Evolutionary conservation across 2,888 invertebrate genomes (phyloP), one percentile per base, ranked within the genome.

Genomic region (Micropterix aruncella): DNA sequence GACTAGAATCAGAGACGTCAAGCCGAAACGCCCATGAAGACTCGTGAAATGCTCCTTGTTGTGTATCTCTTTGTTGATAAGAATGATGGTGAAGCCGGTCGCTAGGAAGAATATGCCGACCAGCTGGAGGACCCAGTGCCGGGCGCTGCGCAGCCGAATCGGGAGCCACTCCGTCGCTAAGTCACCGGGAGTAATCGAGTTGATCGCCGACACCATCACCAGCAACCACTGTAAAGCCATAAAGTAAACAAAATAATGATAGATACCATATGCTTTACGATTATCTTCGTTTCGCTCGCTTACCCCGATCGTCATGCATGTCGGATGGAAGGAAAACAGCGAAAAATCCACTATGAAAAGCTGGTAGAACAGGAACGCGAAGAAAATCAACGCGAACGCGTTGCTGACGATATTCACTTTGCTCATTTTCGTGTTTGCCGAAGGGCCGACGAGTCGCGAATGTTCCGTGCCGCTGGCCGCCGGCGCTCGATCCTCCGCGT

Each of bases 111-210:
- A 56, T 47, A 62, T 60, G 41, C 57, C 59, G 16, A 61, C 37
- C 16, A 67, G 49, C 55, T 72, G 71, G 27, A 71, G 53, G 2
- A 70, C 58, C 71, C 71, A 71, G 53, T 72, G 71, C 19, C 71
- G 63, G 41, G 70, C 68, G 53, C 69, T 68, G 44, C 66, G 57
- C 27, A 69, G 54, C 40, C 68, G 56, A 52, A 70, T 64, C 1
- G 71, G 70, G 66, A 70, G 67, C 70, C 70, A 70, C 50, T 69
- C 69, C n/a, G 71, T 67, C 15, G 70, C 70, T 38, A 65, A 54
- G 50, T 71, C 71, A 16, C 70, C 70, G 3, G 70, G 69, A 37
- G 68, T 64, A 9, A 72, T 59, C 9, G 71, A 61, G 56, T 71
- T 70, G 19, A 72, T 58, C 16, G 70, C 71, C 39, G 67, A 58